A percentile compares a stretch with the other conserved stretches of the same genome.
These are phyloP conservation scores for Pedionomus torquatus DNA, from an alignment of 2,113 vertebrate species.

Conservation along the genomic window DNA sequence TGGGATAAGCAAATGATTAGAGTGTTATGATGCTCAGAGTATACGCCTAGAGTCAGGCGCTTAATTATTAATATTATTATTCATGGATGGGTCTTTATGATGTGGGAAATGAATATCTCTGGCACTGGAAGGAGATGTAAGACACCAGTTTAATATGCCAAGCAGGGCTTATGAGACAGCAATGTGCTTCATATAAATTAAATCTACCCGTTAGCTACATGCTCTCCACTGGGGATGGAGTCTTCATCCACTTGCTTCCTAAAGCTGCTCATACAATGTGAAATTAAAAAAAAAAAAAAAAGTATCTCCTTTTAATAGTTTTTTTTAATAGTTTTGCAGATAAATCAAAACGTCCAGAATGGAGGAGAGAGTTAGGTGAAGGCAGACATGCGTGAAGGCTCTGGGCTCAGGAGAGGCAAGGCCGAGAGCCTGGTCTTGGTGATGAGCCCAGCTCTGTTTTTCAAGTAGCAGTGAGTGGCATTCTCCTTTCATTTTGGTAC, in stretches of 20 bases:
- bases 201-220: constrained; percentile 53
- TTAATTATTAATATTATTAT: constrained; percentile 74
- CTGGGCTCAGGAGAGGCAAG: background rate
- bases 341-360: background rate
- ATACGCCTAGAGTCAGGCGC: constrained; percentile 55
- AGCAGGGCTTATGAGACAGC: background rate
- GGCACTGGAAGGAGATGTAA: constrained; percentile 48
- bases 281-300: background rate
- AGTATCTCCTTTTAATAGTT: no score
- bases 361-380: background rate
- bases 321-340: background rate
- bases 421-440: background rate
- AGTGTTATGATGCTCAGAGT: constrained; percentile 68
- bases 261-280: background rate
- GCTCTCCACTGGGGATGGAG: constrained; percentile 34
- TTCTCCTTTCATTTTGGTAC: background rate
- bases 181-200: constrained; percentile 41
- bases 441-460: background rate
- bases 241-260: background rate
- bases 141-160: constrained; percentile 61
- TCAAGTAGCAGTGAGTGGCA: background rate
- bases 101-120: constrained; percentile 66
- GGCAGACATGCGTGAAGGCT: background rate
- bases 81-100: constrained; percentile 64
- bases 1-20: constrained; percentile 65